Evolutionary conservation across 2,113 vertebrate species (phyloP), one percentile per base, ranked within the genome.

Genomic region (Odobenus rosmarus): DNA sequence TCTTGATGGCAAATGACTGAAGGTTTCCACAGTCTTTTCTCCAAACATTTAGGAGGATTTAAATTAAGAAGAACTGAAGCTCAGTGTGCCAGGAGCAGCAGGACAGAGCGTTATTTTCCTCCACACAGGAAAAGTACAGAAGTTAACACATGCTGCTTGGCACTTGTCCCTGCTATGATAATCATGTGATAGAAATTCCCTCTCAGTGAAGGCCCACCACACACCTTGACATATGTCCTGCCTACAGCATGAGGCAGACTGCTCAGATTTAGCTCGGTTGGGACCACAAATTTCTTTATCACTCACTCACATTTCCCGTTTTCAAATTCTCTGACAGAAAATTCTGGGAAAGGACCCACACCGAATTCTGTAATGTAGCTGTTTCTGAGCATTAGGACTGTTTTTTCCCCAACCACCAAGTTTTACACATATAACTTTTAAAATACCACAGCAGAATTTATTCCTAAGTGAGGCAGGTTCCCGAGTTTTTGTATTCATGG

Each of bases 1-100:
- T 57, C 39, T n/a, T 59, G 26, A 57, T 69, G 69, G 74, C 49
- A 84, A 76, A 62, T n/a, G 57, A 72, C 28, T 39, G 12, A 69
- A 64, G 26, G n/a, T 90, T 81, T 88, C 28, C 4, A 12, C 16
- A 36, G 36, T 76, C 31, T 64, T 88, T 83, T 86, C 49, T 74
- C 64, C 23, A 79, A 85, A 83, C 18, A 55, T 46, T 67, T 62
- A 42, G 4, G 62, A 92, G 72, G 59, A 95, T 97, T 93, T 96
- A 90, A 80, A 95, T 90, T 33, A 96, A 95, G 77, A 93, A 93
- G 77, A 51, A 33, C 36, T 57, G 74, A 90, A 49, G 55, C 36
- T 94, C 88, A 18, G 4, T 33, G 71, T 77, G 24, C 82, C 91
- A 62, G 10, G n/a, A 88, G 59, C 79, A 71, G 46, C 81, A 92